Evolutionary conservation across 2,888 invertebrate species (phyloP), one percentile per base, ranked within the genome.

Genomic region (Protodeltote pygarga): DNA sequence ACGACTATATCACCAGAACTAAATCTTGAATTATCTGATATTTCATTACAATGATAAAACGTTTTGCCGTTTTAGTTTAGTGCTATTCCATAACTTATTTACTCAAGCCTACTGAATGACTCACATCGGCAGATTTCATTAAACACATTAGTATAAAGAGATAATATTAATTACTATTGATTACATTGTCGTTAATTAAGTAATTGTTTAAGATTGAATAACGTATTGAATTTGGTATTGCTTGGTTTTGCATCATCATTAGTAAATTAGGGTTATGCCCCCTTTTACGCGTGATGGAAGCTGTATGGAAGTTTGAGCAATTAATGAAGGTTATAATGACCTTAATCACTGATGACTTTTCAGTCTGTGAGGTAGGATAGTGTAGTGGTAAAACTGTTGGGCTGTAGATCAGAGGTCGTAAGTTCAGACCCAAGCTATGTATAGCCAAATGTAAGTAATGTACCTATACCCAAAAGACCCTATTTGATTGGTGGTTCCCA

Each of bases 11-110:
- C n/a, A 51, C 50, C 50, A 64, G 58, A 66, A 68, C 63, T 51
- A 73, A 79, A 74, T 73, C 69, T 57, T 57, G 50, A 72, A 65
- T 77, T 74, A 80, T 79, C 73, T 63, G 53, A 67, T 76, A 71
- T 68, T 79, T 77, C 74, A 81, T 81, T 83, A 81, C 73, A 75
- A 66, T 76, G 79, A 81, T 79, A 75, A 73, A 79, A 64, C 72
- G 68, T 63, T n/a, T 65, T 60, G 51, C 59, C 63, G 45, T 79
- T 75, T 53, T 48, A 73, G 62, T 72, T 72, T 31, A 70, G 73
- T 52, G 54, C 47, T 62, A 68, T 71, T 71, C 61, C 72, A 58
- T 57, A 59, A 53, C 65, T 59, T 69, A 73, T 75, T 76, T 71
- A 73, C 65, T 72, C 74, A 77, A 63, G 54, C 52, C 24, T 42